Conservation (phyloP, 2,888 invertebrate species). For the Xestia ashworthii region DNA sequence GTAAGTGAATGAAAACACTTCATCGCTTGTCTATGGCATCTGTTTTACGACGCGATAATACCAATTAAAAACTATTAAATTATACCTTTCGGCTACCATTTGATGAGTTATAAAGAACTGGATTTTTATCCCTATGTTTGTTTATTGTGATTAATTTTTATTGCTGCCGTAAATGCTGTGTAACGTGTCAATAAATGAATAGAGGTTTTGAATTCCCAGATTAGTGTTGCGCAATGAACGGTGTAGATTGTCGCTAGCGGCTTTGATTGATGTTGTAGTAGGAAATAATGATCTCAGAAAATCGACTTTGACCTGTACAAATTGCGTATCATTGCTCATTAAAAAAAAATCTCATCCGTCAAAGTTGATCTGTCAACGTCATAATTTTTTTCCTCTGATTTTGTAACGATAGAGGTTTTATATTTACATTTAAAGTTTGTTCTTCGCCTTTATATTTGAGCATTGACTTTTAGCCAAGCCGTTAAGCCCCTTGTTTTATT, state of each 20-base stretch:
- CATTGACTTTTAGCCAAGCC: constrained; percentile 63
- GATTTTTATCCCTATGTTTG: constrained; percentile 84
- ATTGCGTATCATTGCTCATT: constrained; percentile 39
- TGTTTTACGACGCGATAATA: constrained; percentile 87
- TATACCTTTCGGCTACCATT: constrained; percentile 86
- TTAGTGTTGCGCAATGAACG: constrained; percentile 66
- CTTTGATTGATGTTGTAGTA: constrained; percentile 54
- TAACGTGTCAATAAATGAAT: constrained; percentile 76
- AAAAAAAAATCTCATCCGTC: constrained; percentile 32
- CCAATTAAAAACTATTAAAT: constrained; percentile 90
- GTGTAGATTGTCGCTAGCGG: constrained; percentile 58
- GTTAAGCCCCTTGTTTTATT: constrained; percentile 70
- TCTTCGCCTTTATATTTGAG: constrained; percentile 51
- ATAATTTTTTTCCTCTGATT: constrained; percentile 4
- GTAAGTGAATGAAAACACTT: constrained; percentile 85
- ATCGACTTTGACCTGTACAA: constrained; percentile 42
- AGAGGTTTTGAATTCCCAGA: constrained; percentile 62
- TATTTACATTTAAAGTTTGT: constrained; percentile 58
- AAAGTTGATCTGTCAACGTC: constrained; percentile 8
- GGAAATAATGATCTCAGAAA: constrained; percentile 48
- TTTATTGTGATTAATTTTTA: constrained; percentile 88
- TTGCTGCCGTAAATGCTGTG: constrained; percentile 76
- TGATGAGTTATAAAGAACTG: constrained; percentile 83
- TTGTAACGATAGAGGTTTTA: constrained; percentile 53
- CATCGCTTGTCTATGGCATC: constrained; percentile 85